Evolutionary conservation across 1,140 invertebrate species (phyloP), one percentile per base, ranked within the genome.

Genomic region (Hormaphis cornu): DNA sequence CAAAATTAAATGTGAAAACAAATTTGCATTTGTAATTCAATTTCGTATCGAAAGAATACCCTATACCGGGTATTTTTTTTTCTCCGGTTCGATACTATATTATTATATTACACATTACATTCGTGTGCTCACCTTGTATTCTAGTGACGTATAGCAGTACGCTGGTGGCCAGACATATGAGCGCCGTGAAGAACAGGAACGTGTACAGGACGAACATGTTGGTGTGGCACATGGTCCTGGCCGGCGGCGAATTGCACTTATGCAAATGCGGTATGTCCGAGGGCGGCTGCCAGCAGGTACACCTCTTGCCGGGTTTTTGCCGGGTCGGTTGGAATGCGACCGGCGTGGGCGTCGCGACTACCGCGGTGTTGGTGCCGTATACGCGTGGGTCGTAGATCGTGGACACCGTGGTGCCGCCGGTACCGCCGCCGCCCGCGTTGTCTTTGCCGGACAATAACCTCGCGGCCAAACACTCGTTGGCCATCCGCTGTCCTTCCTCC

Each of bases 191-290:
- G 61, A 66, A 66, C 44, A 66, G 61, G 10, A 66, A 66, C 26
- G 61, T 66, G 61, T 66, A 66, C 28, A 66, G 44, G 30, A 46
- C 61, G 20, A 66, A 50, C 61, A 66, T 66, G 61, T 66, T 66
- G 44, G 61, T 66, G 61, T 66, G 61, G 61, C 61, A 66, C 61
- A 66, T 66, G 61, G 61, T 30, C 61, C 61, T 66, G 42, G n/a
- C n/a, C n/a, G 61, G 61, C 28, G 61, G 61, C 40, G 61, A 66
- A 50, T 50, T 66, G 61, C 61, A 50, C 44, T 50, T 66, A 66
- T 66, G 61, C 61, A 66, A 48, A 66, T 66, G 61, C 61, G 61
- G 61, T 66, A 66, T 66, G 44, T 66, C 61, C 44, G 59, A 50
- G 44, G 61, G 61, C 44, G 61, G 61, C 14, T 50, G 44, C 61